Conservation (phyloP, 2,888 invertebrate genomes). For the Euplexia lucipara region DNA sequence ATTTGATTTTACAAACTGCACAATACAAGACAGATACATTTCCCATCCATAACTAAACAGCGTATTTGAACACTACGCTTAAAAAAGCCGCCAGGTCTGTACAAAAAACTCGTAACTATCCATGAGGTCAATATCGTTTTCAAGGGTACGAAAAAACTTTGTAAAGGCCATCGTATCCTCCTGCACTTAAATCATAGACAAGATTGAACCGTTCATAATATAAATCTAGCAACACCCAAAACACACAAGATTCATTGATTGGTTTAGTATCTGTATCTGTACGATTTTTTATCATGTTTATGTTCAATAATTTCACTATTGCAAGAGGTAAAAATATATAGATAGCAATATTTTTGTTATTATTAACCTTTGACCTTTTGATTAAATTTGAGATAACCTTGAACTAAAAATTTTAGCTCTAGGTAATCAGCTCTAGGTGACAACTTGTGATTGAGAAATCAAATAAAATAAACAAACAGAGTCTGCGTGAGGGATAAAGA, state of each 20-base stretch:
- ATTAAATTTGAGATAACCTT: slow-evolving; percentile 22
- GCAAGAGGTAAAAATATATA: slow-evolving; percentile 31
- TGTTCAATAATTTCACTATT: slow-evolving; percentile 10
- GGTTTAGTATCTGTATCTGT: too few relatives aligned
- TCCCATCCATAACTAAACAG: neutral
- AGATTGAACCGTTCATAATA: neutral
- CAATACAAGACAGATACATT: neutral
- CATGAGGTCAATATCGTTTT: too few relatives aligned
- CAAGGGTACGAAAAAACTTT: too few relatives aligned
- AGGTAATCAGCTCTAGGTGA: neutral
- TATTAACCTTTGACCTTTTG: slow-evolving; percentile 45
- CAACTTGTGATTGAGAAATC: neutral
- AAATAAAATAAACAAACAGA: neutral
- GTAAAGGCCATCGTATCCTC: neutral
- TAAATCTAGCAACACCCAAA: neutral
- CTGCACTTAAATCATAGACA: neutral
- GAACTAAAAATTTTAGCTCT: neutral
- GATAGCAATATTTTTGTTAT: slow-evolving; percentile 21
- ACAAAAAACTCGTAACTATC: neutral
- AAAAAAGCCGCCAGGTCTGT: neutral
- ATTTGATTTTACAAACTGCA: too few relatives aligned
- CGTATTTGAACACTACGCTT: neutral
- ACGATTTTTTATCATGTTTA: neutral
- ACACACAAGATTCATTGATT: too few relatives aligned
- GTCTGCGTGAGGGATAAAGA: neutral